phyloP scores from a whole-genome alignment of 1,140 invertebrate species.

The Alviniconcha marisindica region DNA sequence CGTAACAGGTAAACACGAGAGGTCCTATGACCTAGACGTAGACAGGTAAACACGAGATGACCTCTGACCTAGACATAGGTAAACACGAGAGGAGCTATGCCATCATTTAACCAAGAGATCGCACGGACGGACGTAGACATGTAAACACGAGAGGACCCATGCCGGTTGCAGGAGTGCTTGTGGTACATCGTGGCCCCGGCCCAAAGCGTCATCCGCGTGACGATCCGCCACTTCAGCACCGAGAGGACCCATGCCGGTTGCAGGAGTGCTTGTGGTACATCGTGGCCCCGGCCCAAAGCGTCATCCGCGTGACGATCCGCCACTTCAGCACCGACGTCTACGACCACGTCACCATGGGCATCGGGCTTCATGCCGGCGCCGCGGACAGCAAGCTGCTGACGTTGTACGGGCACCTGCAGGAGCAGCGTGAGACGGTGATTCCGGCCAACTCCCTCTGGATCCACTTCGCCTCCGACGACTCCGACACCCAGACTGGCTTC shows the following conservation, averaged over 20 bases:
- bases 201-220: slow-evolving; percentile 39
- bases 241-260: slow-evolving; percentile 20
- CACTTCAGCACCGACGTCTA: slow-evolving; percentile 42
- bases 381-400: slow-evolving; percentile 22
- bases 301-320: slow-evolving; percentile 33
- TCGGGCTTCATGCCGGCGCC: slow-evolving; percentile 33
- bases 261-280: slow-evolving; percentile 44
- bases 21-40: no score
- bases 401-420: slow-evolving; percentile 33
- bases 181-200: slow-evolving; percentile 41
- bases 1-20: neutral
- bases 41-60: no score
- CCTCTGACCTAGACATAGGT: neutral
- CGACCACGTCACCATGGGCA: slow-evolving; percentile 42
- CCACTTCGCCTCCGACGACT: slow-evolving; percentile 40
- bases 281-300: slow-evolving; percentile 37
- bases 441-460: slow-evolving; percentile 47
- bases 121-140: neutral
- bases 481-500: slow-evolving; percentile 38
- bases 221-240: slow-evolving; percentile 33
- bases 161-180: slow-evolving; percentile 34
- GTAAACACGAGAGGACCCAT: neutral
- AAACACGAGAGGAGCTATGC: no score
- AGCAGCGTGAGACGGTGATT: slow-evolving; percentile 32
- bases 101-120: neutral